Evolutionary conservation across 2,888 invertebrate species (phyloP).

Genomic region (Crematogaster levior): DNA sequence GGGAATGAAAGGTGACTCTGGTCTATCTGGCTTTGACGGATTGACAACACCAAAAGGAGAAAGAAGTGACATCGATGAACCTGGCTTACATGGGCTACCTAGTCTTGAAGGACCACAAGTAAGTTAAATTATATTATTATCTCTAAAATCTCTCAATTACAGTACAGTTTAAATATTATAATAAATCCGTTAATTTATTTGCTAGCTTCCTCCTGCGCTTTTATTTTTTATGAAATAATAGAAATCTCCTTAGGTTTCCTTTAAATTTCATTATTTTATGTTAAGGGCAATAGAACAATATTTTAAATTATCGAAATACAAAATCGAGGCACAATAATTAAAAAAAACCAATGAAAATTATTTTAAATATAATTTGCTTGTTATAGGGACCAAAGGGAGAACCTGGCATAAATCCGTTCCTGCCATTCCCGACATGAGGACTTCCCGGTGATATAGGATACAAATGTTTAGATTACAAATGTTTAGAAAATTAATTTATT

Average conservation of each 20-base stretch:
- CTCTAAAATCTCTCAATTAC: neutral
- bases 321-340: neutral
- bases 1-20: slow-evolving; percentile 83
- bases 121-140: neutral
- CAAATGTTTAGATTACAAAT: too few relatives aligned
- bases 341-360: neutral
- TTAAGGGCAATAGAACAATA: neutral
- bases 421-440: slow-evolving; percentile 83
- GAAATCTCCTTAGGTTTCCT: neutral
- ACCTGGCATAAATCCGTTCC: slow-evolving; percentile 81
- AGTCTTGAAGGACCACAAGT: slow-evolving; percentile 82
- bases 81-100: slow-evolving; percentile 86
- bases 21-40: slow-evolving; percentile 81
- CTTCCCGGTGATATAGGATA: slow-evolving; percentile 88
- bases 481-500: too few relatives aligned
- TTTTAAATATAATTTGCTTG: slow-evolving; percentile 19
- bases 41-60: slow-evolving; percentile 81
- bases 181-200: neutral
- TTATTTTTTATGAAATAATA: neutral
- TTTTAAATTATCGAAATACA: neutral
- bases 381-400: slow-evolving; percentile 84
- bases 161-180: neutral
- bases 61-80: slow-evolving; percentile 85
- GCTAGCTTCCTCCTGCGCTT: neutral
- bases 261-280: neutral